Evolutionary conservation across 1,140 invertebrate species (phyloP), one percentile per base, ranked within the genome.

Genomic region (Phymastichus coffea): DNA sequence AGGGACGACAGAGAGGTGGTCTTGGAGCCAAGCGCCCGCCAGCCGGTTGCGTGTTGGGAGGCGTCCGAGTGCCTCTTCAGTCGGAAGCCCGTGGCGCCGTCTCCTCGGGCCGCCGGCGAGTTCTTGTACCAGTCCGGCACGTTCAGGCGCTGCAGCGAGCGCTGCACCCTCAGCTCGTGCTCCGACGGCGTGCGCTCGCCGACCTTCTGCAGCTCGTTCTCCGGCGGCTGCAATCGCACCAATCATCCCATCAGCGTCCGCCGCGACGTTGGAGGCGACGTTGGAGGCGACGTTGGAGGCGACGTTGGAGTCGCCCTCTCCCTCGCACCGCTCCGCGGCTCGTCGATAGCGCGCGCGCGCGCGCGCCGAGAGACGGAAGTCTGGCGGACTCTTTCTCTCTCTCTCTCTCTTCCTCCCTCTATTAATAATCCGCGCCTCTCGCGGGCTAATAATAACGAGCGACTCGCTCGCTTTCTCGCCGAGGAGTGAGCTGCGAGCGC

Each of bases 81-180:
- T 7, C 87, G 80, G 74, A 87, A 88, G 51, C 85, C 85, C 53
- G 77, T 9, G 86, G 79, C 87, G 46, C 85, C 85, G 19, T 33
- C 59, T 4, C 38, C 38, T 28, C 85, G 81, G n/a, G 87, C 85
- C 15, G 86, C 82, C 57, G 86, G 83, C 17, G 88, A 90, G 74
- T 92, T 91, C 77, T 91, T 93, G 82, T 92, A 94, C 95, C 95
- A 97, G 72, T 97, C 93, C 38, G 95, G 95, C 33, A 97, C 88
- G 80, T 95, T 94, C 53, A 97, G 86, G 67, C 93, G 91, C 76
- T 95, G 92, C 63, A 97, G 78, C 19, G 93, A 96, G 64, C 93
- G 87, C 75, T 95, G 92, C 49, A 97, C 91, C 52, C 95, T 85
- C 53, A 97, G 82, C 79, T 97, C 93, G 81, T 96, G 93, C 79